Percentiles rank a stretch among this genome's conserved stretches.
phyloP scores from a whole-genome alignment of 2,888 invertebrate species.

The Cosmia pyralina region DNA sequence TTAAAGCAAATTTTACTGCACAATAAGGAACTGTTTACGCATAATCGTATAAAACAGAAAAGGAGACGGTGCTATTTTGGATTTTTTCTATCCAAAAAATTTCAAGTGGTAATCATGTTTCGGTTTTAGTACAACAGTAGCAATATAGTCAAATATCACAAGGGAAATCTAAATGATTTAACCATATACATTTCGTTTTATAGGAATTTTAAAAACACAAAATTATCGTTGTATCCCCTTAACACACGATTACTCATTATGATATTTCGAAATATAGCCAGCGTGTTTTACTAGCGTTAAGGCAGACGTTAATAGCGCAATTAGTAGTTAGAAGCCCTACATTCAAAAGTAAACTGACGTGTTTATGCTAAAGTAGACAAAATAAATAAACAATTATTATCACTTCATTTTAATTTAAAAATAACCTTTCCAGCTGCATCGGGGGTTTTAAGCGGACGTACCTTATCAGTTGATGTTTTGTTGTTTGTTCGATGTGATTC shows the following conservation, averaged over 20 bases:
- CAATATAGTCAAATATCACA: no score
- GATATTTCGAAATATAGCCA: slow-evolving; percentile 9
- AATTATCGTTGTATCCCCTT: no score
- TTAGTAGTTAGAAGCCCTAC: neutral
- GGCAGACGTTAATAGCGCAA: neutral
- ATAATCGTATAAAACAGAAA: no score
- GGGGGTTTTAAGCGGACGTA: slow-evolving; percentile 35
- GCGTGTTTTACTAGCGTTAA: neutral
- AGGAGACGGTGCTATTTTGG: no score
- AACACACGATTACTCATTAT: neutral
- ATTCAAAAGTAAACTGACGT: neutral
- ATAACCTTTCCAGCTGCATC: slow-evolving; percentile 12
- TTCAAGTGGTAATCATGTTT: no score
- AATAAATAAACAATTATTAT: slow-evolving; percentile 9
- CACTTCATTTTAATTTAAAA: slow-evolving; percentile 21
- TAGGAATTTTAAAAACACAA: no score
- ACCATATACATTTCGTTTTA: no score
- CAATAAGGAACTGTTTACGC: no score
- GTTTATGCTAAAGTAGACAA: neutral
- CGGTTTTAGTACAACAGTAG: no score
- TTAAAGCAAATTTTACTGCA: no score
- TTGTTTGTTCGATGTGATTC: neutral
- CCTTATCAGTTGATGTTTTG: slow-evolving; percentile 24
- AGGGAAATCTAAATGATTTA: no score
- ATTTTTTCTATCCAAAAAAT: no score